Percentiles rank a stretch among this genome's conserved stretches.
These are phyloP conservation scores for Lycophotia porphyrea DNA, from an alignment of 2,888 invertebrate species.

Conservation along the genomic window DNA sequence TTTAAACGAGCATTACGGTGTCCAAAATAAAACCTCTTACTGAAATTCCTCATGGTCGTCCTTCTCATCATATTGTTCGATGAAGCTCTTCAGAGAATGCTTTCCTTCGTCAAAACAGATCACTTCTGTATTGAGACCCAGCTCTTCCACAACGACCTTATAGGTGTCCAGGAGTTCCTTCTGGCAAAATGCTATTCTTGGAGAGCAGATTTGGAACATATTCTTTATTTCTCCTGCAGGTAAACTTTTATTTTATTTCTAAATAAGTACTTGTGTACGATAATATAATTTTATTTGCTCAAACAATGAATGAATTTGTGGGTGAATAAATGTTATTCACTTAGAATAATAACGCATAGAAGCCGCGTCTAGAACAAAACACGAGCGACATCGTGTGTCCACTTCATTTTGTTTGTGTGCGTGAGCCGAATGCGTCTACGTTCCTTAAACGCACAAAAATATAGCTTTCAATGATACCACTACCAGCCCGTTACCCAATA, in stretches of 20 bases:
- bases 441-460: too few relatives aligned
- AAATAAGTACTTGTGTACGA: too few relatives aligned
- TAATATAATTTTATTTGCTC: too few relatives aligned
- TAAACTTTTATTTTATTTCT: background rate
- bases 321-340: too few relatives aligned
- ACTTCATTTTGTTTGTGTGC: too few relatives aligned
- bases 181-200: constrained; percentile 81
- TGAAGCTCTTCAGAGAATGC: constrained; percentile 72
- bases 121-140: constrained; percentile 74
- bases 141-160: constrained; percentile 66
- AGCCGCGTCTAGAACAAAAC: too few relatives aligned
- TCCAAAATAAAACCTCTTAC: constrained; percentile 70
- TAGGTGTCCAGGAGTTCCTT: constrained; percentile 69
- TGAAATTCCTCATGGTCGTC: constrained; percentile 71
- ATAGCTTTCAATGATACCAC: too few relatives aligned
- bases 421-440: too few relatives aligned
- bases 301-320: too few relatives aligned
- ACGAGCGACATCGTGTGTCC: too few relatives aligned
- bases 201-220: constrained; percentile 74
- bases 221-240: background rate
- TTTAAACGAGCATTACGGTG: background rate
- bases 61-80: constrained; percentile 68
- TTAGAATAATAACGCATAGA: too few relatives aligned
- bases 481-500: too few relatives aligned
- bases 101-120: constrained; percentile 77